Percentiles rank a stretch among this genome's conserved stretches.
These are phyloP conservation scores for Archocentrus centrarchus DNA, from an alignment of 2,113 vertebrate genomes.

Conservation along the genomic window DNA sequence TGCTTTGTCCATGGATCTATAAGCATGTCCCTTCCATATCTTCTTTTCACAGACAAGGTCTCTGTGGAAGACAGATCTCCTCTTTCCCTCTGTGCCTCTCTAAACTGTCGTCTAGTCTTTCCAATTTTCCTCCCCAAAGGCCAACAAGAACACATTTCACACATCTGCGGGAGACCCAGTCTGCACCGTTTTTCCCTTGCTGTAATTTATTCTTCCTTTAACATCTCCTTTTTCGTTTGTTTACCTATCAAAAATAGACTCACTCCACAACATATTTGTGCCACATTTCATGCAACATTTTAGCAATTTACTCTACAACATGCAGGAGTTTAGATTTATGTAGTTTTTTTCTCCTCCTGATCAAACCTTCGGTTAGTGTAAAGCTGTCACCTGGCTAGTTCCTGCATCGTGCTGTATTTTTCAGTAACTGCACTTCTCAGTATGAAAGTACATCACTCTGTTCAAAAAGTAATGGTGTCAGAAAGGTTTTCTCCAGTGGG, in stretches of 20 bases:
- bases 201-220: conserved; percentile 28
- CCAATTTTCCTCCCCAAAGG: conserved; percentile 73
- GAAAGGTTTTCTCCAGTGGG: conserved; percentile 54
- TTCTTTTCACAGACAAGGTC: conserved; percentile 73
- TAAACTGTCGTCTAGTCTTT: conserved; percentile 67
- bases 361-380: conserved; percentile 21
- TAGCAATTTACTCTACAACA: conserved; percentile 18
- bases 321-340: background rate
- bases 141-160: conserved; percentile 69
- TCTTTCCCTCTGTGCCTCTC: conserved; percentile 63
- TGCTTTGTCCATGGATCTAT: conserved; percentile 64
- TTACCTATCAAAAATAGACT: conserved; percentile 39
- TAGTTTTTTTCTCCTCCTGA: conserved; percentile 12
- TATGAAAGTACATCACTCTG: conserved; percentile 43
- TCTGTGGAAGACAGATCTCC: conserved; percentile 74
- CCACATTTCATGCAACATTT: conserved; percentile 1
- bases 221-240: conserved; percentile 17
- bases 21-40: conserved; percentile 73
- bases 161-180: conserved; percentile 52
- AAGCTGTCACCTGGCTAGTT: conserved; percentile 28
- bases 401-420: conserved; percentile 37
- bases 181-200: background rate
- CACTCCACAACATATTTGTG: background rate
- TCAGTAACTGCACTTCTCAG: conserved; percentile 32
- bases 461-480: conserved; percentile 56